Evolutionary conservation across 2,113 vertebrate genomes (phyloP).

Genomic region (Colinus virginianus): DNA sequence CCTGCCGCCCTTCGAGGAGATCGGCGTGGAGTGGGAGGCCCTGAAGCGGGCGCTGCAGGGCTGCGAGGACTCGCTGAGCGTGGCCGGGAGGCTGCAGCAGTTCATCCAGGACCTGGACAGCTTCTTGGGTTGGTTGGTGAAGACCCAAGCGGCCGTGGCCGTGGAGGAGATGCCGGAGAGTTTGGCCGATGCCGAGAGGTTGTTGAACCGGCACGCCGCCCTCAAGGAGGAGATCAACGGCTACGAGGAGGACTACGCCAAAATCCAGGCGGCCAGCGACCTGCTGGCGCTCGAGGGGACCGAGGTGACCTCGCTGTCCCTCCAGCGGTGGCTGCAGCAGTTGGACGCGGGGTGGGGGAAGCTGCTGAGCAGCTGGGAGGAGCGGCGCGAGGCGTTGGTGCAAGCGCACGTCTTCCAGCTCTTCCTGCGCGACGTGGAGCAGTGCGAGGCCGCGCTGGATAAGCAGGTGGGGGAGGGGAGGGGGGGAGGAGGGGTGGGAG

Average conservation of each 20-base stretch:
- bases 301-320: constrained; percentile 84
- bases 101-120: constrained; percentile 93
- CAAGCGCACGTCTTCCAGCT: constrained; percentile 93
- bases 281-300: constrained; percentile 87
- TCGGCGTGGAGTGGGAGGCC: constrained; percentile 90
- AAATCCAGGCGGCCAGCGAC: constrained; percentile 91
- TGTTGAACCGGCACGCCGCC: constrained; percentile 87
- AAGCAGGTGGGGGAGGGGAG: constrained; percentile 80
- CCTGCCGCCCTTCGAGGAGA: constrained; percentile 87
- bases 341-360: constrained; percentile 93
- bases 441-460: constrained; percentile 84
- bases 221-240: constrained; percentile 95
- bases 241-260: constrained; percentile 91
- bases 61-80: constrained; percentile 88
- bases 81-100: constrained; percentile 87
- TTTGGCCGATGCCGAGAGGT: constrained; percentile 85
- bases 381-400: constrained; percentile 85
- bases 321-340: constrained; percentile 95
- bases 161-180: constrained; percentile 83
- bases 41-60: constrained; percentile 87
- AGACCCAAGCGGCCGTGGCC: constrained; percentile 86
- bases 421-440: constrained; percentile 90
- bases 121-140: constrained; percentile 93
- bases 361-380: constrained; percentile 92
- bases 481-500: too few species aligned